These are phyloP conservation scores for Podilymbus podiceps DNA, from an alignment of 2,113 vertebrate species.

Conservation along the genomic window DNA sequence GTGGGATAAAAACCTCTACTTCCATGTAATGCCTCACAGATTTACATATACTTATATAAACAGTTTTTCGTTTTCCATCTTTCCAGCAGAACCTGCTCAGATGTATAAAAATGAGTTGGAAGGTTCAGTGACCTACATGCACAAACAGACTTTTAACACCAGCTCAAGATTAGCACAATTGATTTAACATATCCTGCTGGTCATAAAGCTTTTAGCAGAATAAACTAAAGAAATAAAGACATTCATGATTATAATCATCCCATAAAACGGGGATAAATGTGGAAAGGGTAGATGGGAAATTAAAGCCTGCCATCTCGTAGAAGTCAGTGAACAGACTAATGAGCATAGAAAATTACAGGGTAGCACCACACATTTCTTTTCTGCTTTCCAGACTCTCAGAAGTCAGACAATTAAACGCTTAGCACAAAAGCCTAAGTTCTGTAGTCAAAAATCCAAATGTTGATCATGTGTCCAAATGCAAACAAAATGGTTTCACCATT, in stretches of 20 bases:
- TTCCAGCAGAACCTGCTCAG: not conserved
- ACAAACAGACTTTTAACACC: not conserved
- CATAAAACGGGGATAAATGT: not conserved
- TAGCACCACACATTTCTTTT: not conserved
- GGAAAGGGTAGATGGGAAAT: conserved; percentile 28
- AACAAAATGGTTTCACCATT: not conserved
- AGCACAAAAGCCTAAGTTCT: conserved; percentile 2
- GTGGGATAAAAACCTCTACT: not conserved
- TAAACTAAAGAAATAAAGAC: conserved; percentile 13
- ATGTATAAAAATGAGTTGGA: not conserved
- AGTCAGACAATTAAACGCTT: conserved; percentile 33
- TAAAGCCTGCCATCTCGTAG: conserved; percentile 51
- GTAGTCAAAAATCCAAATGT: not conserved
- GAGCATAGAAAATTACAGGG: conserved; percentile 35
- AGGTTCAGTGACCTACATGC: not conserved
- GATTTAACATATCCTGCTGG: not conserved
- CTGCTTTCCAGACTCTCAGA: not conserved
- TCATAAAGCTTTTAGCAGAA: conserved; percentile 33
- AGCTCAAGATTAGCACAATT: not conserved
- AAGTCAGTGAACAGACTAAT: conserved; percentile 5
- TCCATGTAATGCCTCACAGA: not conserved
- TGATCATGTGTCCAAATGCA: not conserved
- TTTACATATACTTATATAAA: not conserved
- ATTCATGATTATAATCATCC: conserved; percentile 21
- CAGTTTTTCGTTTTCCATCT: not conserved